Base-by-base conservation (phyloP, 2,113 vertebrate species). In the Cephalopterus ornatus region DNA sequence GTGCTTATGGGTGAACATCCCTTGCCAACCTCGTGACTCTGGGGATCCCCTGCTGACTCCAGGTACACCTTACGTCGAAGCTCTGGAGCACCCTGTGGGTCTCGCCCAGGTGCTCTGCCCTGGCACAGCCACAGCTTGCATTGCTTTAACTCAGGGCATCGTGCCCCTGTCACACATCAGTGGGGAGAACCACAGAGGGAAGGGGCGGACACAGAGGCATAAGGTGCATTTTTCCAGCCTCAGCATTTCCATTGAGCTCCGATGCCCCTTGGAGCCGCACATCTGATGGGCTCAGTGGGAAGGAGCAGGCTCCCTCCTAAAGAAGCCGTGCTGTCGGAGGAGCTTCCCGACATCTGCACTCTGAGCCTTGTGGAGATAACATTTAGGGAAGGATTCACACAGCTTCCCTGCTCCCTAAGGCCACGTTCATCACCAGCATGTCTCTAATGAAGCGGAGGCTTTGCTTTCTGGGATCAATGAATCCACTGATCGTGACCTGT, bases 401-500 rank as follows among this genome's bases (percentile, higher is more conserved):
- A 92, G 93, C 77, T 89, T 53, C 84, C 47, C 77, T 0, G 9
- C 80, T 93, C 95, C 92, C 92, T 0, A 10, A 85, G 95, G 92
- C 93, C 8, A 0, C 70, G 2, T 94, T 89, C 94, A 95, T 91
- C 91, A 85, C 84, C 74, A 82, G 93, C 74, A 4, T 66, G 95
- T 53, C 87, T 95, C 87, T 94, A 95, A 94, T 85, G 89, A 95
- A 96, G 95, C 72, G 0, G 59, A 88, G 94, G 88, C 91, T 95
- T 93, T 95, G 68, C 92, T 96, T 95, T 92, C 92, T 95, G 91
- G 88, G 92, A 97, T 95, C 95, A 94, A 95, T 95, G 96, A 95
- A 92, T 91, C 87, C 66, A 53, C 94, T 8, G 70, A 84, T 93
- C 77, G 89, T 95, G 96, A 96, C 93, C 94, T 89, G 89, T 96